phyloP scores from a whole-genome alignment of 2,113 vertebrate genomes.

The Elgaria multicarinata region DNA sequence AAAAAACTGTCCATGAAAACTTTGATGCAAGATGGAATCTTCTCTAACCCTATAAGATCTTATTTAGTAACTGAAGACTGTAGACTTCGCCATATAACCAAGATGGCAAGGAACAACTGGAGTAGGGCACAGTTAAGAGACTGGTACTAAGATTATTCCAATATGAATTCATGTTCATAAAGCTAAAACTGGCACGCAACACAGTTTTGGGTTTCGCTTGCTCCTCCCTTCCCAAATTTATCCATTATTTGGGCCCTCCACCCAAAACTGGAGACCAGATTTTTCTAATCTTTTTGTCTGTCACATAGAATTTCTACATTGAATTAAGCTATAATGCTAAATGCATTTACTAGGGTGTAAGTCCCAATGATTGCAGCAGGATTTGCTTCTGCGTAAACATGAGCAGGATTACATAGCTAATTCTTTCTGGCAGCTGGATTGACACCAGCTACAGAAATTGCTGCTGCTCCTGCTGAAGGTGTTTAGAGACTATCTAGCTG shows the following conservation, averaged over 20 bases:
- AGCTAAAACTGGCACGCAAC: not conserved
- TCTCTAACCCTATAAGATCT: not conserved
- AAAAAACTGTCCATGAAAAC: not conserved
- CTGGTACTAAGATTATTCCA: accelerated
- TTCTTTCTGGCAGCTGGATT: not conserved
- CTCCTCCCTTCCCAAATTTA: not conserved
- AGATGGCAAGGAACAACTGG: not conserved
- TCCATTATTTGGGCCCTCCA: accelerated
- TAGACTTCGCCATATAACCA: not conserved
- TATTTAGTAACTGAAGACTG: not conserved
- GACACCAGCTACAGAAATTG: too few relatives aligned
- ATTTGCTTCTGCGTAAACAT: not conserved
- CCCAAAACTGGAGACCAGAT: not conserved
- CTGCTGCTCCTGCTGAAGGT: too few relatives aligned
- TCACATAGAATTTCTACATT: not conserved
- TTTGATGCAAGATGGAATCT: not conserved
- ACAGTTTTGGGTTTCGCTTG: not conserved
- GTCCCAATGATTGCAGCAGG: not conserved
- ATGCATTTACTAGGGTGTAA: not conserved
- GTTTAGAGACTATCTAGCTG: too few relatives aligned
- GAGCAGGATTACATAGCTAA: not conserved
- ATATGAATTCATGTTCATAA: accelerated
- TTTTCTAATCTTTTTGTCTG: not conserved
- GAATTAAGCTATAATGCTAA: not conserved
- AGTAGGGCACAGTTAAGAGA: accelerated